Evolutionary conservation across 2,113 vertebrate genomes (phyloP).

Genomic region (Progne subis): DNA sequence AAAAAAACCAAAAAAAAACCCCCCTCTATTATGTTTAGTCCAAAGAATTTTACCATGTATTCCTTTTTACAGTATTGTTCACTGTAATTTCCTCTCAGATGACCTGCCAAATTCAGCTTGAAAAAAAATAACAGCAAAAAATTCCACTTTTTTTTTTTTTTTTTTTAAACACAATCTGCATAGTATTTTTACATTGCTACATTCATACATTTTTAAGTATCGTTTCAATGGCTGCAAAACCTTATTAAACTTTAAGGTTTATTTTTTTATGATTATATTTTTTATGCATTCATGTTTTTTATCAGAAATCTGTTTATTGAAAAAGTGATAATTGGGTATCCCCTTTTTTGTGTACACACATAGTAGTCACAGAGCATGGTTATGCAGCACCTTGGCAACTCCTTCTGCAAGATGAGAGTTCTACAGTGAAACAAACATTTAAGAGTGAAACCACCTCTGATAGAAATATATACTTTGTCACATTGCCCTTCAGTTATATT

Average conservation of each 20-base stretch:
- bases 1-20: not conserved
- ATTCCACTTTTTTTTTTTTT: not conserved
- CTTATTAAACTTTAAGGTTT: not conserved
- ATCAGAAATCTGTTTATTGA: not conserved
- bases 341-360: not conserved
- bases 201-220: not conserved
- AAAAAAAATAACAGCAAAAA: not conserved
- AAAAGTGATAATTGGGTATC: not conserved
- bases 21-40: not conserved
- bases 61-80: not conserved
- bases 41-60: not conserved
- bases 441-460: not conserved
- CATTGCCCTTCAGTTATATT: not conserved
- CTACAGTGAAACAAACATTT: not conserved
- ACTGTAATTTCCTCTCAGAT: not conserved
- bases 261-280: not conserved
- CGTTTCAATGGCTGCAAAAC: not conserved
- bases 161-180: not conserved
- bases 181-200: rapidly evolving
- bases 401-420: not conserved
- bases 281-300: not conserved
- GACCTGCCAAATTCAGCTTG: not conserved
- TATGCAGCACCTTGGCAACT: not conserved
- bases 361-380: no score
- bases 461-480: not conserved